Evolutionary conservation across 1,140 invertebrate genomes (phyloP), one percentile per base, ranked within the genome.

Genomic region (Rhyzopertha dominica): DNA sequence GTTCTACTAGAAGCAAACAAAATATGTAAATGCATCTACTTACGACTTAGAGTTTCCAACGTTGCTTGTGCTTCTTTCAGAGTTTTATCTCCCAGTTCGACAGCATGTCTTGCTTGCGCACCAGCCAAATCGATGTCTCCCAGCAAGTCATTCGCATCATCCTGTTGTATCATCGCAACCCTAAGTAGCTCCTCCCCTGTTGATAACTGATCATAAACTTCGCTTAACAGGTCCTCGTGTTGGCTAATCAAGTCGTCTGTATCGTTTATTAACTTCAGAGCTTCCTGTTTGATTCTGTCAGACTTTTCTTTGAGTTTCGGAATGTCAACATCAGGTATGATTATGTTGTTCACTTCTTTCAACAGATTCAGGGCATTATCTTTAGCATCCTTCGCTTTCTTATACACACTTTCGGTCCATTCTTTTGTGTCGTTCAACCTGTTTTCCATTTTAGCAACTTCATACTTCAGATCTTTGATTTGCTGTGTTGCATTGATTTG

Each of bases 41-140:
- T 71, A 92, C 89, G 82, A 71, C 84, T 78, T 1, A 95, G 68
- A 30, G 85, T 92, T 43, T 85, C 74, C 36, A 90, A 80, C 4
- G 91, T 96, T 34, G 86, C 79, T 54, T 88, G 82, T 1, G 93
- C 93, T 62, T 95, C 87, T 54, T 82, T 78, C 0, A 95, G 71
- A 0, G 88, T 94, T 51, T 84, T 81, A 54, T 93, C 87, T 9
- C 88, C 90, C 31, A 82, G 74, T 47, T 82, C 74, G 0, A 95
- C 84, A 16, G 93, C 91, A 41, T 86, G 77, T 41, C 81, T 79
- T 0, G 91, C 91, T 58, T 78, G 80, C 1, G 74, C 79, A 23
- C 84, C 75, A 0, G 89, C 82, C 7, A 69, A 65, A 56, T 87
- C 78, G n/a, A 80, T 77, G 51, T 87, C 81, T 3, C 77, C 75